A percentile compares a stretch with the other conserved stretches of the same genome.
phyloP scores from a whole-genome alignment of 1,140 invertebrate genomes.

The Drosophila pallidifrons region DNA sequence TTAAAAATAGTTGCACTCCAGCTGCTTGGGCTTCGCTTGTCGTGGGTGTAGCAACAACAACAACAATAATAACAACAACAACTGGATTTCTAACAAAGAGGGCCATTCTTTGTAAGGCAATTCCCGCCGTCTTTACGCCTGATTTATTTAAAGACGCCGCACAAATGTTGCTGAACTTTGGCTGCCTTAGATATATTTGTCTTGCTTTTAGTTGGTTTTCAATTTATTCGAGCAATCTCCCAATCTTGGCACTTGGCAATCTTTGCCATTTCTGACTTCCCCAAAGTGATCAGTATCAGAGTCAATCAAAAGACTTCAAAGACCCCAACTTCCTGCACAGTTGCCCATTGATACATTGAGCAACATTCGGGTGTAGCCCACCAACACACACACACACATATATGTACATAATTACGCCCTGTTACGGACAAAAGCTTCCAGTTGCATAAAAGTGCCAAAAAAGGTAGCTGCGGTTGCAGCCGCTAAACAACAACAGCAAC shows the following conservation, averaged over 20 bases:
- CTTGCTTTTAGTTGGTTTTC: constrained; percentile 11
- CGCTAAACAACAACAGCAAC: neutral
- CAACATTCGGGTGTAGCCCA: constrained; percentile 50
- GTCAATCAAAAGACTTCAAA: constrained; percentile 55
- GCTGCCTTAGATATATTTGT: constrained; percentile 57
- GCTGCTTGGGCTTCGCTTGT: constrained; percentile 45
- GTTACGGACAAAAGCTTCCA: constrained; percentile 55
- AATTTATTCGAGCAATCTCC: neutral
- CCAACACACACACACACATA: constrained; percentile 23
- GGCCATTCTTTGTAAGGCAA: constrained; percentile 60
- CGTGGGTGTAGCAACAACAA: constrained; percentile 62
- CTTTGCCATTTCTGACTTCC: constrained; percentile 37
- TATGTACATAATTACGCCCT: constrained; percentile 63
- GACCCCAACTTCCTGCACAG: constrained; percentile 50
- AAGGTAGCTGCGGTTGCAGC: constrained; percentile 45
- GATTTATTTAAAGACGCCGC: constrained; percentile 77
- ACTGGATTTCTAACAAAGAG: constrained; percentile 56
- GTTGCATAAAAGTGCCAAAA: constrained; percentile 75
- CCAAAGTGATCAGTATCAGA: constrained; percentile 2
- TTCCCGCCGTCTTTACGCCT: constrained; percentile 53
- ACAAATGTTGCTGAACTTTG: constrained; percentile 79
- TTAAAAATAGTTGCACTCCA: constrained; percentile 79
- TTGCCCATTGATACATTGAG: constrained; percentile 19
- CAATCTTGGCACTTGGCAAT: neutral
- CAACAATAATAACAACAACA: constrained; percentile 30